Conservation (phyloP, 2,888 invertebrate species). For the Drepana falcataria region DNA sequence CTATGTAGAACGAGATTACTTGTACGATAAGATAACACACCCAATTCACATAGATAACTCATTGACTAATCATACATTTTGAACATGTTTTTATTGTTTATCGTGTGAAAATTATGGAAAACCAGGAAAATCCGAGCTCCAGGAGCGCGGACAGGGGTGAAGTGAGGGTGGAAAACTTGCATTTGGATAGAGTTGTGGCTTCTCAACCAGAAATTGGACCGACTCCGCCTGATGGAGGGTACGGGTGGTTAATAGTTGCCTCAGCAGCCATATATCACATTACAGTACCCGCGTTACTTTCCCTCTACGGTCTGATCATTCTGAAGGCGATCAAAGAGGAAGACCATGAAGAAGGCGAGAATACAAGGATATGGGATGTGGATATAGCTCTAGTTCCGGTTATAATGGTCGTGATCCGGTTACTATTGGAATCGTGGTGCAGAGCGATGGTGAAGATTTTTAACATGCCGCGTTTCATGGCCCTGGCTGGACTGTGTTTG, state of each 20-base stretch:
- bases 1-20: constrained; percentile 64
- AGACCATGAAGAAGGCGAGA: constrained; percentile 56
- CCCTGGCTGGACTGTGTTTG: constrained; percentile 76
- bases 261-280: constrained; percentile 80
- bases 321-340: constrained; percentile 71
- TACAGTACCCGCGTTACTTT: constrained; percentile 76
- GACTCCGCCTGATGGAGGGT: constrained; percentile 82
- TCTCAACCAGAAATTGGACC: constrained; percentile 83
- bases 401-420: constrained; percentile 77
- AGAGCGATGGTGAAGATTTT: constrained; percentile 75
- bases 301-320: constrained; percentile 76
- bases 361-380: constrained; percentile 76
- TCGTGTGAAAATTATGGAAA: constrained; percentile 51
- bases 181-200: constrained; percentile 79
- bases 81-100: constrained; percentile 63
- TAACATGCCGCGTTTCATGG: constrained; percentile 79
- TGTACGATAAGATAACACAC: constrained; percentile 69
- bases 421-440: constrained; percentile 80
- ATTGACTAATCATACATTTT: constrained; percentile 43
- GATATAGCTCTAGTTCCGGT: constrained; percentile 80
- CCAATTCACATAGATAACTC: constrained; percentile 55
- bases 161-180: constrained; percentile 51
- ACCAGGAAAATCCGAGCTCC: constrained; percentile 29
- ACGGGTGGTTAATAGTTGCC: constrained; percentile 81
- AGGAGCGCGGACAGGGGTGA: constrained; percentile 33